phyloP scores from a whole-genome alignment of 2,888 invertebrate species.

The Axea sp. region DNA sequence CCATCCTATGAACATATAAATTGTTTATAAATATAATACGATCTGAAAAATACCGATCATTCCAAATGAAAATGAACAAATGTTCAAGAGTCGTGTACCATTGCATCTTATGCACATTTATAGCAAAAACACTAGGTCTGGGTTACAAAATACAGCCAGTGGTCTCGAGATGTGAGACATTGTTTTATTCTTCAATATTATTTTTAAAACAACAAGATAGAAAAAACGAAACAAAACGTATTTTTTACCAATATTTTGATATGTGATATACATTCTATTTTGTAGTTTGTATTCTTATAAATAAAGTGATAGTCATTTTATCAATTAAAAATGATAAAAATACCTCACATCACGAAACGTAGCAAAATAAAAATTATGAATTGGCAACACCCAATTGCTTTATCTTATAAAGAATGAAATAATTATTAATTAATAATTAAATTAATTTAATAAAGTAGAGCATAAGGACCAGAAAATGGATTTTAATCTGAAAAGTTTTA shows the following conservation, averaged over 20 bases:
- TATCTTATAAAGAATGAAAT: not conserved
- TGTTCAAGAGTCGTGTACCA: slow-evolving; percentile 50
- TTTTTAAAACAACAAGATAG: too few species aligned
- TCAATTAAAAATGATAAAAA: not conserved
- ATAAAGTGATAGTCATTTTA: too few species aligned
- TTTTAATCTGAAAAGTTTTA: too few species aligned
- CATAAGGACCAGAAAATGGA: not conserved
- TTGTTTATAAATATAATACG: slow-evolving; percentile 47
- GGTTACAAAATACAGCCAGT: slow-evolving; percentile 44
- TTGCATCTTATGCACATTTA: slow-evolving; percentile 56
- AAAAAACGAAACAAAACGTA: too few species aligned
- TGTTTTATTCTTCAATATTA: not conserved
- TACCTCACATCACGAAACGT: slow-evolving; percentile 51
- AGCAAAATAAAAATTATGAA: slow-evolving; percentile 24
- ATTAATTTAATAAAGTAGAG: not conserved
- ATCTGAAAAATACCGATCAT: slow-evolving; percentile 43
- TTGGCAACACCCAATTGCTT: slow-evolving; percentile 44
- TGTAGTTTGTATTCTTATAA: too few species aligned
- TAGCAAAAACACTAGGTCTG: slow-evolving; percentile 52
- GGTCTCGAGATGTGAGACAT: slow-evolving; percentile 48
- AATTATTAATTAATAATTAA: slow-evolving; percentile 3
- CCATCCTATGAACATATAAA: slow-evolving; percentile 64
- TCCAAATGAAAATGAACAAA: slow-evolving; percentile 59
- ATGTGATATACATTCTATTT: too few species aligned
- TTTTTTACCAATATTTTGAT: too few species aligned